Conservation (phyloP, 2,113 vertebrate genomes). For the Pseudorectes ferrugineus region DNA sequence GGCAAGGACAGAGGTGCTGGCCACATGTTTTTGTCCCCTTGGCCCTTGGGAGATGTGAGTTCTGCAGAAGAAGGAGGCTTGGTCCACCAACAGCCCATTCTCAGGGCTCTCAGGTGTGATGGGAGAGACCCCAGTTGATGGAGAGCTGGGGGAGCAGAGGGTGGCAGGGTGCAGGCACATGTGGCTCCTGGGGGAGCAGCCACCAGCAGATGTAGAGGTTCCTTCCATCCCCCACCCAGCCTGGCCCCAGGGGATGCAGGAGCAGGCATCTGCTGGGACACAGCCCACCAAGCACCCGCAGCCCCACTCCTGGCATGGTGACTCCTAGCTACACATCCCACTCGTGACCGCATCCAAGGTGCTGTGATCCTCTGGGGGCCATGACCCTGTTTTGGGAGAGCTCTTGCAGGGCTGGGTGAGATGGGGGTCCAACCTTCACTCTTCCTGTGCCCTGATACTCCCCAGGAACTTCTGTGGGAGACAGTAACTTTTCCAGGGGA, state of each 20-base stretch:
- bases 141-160: background rate
- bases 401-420: background rate
- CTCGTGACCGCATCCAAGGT: rapidly evolving
- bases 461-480: background rate
- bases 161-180: rapidly evolving
- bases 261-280: background rate
- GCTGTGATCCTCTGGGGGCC: background rate
- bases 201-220: background rate
- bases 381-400: background rate
- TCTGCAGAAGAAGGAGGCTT: background rate
- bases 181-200: background rate
- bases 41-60: background rate
- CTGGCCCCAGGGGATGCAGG: background rate
- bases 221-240: background rate
- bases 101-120: background rate
- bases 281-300: background rate
- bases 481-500: background rate
- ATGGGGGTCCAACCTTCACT: background rate
- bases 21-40: background rate
- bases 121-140: background rate
- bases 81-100: background rate
- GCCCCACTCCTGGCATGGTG: background rate
- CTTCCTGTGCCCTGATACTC: background rate
- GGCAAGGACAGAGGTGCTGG: background rate
- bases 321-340: rapidly evolving